These are phyloP conservation scores for Hemithea aestivaria DNA, from an alignment of 2,888 invertebrate genomes.

Conservation along the genomic window DNA sequence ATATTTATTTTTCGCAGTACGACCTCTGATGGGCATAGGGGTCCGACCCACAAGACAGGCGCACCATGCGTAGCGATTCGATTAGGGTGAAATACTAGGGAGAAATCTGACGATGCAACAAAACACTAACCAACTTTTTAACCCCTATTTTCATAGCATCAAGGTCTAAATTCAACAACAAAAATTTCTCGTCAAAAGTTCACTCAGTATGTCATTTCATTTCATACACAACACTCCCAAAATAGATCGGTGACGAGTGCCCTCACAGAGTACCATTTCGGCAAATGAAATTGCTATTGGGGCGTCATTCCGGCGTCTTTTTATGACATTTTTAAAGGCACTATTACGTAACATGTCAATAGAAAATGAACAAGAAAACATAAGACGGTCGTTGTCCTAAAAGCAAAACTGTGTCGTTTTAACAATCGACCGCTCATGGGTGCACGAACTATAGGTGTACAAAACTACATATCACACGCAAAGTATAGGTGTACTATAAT, in stretches of 20 bases:
- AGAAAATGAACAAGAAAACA: conserved; percentile 21
- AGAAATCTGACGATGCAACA: conserved; percentile 66
- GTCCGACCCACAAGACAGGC: conserved; percentile 64
- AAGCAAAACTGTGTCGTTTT: conserved; percentile 34
- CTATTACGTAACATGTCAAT: conserved; percentile 31
- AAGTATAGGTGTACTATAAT: too few relatives aligned
- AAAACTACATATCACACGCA: too few relatives aligned
- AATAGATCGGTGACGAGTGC: conserved; percentile 74
- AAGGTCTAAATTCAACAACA: conserved; percentile 20
- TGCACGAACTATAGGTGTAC: conserved; percentile 14
- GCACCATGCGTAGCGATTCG: conserved; percentile 75
- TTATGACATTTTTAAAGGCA: conserved; percentile 51
- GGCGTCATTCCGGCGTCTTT: conserved; percentile 57
- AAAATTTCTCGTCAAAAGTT: conserved; percentile 21
- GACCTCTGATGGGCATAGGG: conserved; percentile 71
- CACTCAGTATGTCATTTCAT: conserved; percentile 67
- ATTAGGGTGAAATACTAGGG: conserved; percentile 75
- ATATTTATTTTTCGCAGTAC: conserved; percentile 72
- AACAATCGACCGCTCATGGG: conserved; percentile 31
- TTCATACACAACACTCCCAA: conserved; percentile 73
- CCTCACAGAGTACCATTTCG: conserved; percentile 60
- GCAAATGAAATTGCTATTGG: conserved; percentile 71
- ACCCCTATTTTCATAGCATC: conserved; percentile 15
- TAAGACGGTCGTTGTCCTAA: conserved; percentile 33
- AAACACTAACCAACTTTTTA: conserved; percentile 34